Evolutionary conservation across 2,888 invertebrate genomes (phyloP).

Genomic region (Neoscelio sp.): DNA sequence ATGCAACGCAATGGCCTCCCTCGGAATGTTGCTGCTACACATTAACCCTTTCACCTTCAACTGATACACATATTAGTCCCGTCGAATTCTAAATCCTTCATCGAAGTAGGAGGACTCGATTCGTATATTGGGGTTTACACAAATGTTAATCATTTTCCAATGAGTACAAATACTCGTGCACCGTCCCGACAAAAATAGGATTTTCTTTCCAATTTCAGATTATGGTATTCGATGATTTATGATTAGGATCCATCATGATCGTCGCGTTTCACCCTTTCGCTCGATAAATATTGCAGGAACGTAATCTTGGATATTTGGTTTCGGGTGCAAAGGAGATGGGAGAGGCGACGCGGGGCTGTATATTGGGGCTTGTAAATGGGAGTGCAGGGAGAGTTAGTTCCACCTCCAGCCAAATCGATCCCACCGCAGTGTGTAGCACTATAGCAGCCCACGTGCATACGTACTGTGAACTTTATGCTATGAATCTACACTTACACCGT

Average conservation of each 20-base stretch:
- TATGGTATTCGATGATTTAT: constrained; percentile 36
- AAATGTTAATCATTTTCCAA: too few relatives aligned
- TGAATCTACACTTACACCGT: constrained; percentile 61
- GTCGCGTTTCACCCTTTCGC: constrained; percentile 37
- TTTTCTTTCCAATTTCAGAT: constrained; percentile 19
- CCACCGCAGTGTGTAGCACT: constrained; percentile 79
- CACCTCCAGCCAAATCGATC: constrained; percentile 81
- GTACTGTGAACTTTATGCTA: constrained; percentile 72
- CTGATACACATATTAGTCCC: constrained; percentile 68
- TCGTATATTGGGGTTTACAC: too few relatives aligned
- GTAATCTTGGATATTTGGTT: constrained; percentile 73
- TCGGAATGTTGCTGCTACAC: constrained; percentile 76
- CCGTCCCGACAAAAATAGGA: neutral
- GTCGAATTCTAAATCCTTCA: constrained; percentile 19
- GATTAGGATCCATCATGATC: constrained; percentile 28
- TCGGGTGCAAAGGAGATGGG: constrained; percentile 71
- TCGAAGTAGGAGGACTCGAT: too few relatives aligned
- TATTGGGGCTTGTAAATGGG: constrained; percentile 66
- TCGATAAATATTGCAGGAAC: constrained; percentile 57
- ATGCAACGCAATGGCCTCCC: constrained; percentile 73
- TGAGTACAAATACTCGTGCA: too few relatives aligned
- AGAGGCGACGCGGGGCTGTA: constrained; percentile 57
- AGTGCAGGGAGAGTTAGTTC: constrained; percentile 72
- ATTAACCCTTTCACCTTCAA: constrained; percentile 62
- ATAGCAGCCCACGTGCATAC: constrained; percentile 79